Percentiles rank a stretch among this genome's conserved stretches.
Evolutionary conservation across 2,888 invertebrate genomes (phyloP).

Genomic region (Sacculina carcini): DNA sequence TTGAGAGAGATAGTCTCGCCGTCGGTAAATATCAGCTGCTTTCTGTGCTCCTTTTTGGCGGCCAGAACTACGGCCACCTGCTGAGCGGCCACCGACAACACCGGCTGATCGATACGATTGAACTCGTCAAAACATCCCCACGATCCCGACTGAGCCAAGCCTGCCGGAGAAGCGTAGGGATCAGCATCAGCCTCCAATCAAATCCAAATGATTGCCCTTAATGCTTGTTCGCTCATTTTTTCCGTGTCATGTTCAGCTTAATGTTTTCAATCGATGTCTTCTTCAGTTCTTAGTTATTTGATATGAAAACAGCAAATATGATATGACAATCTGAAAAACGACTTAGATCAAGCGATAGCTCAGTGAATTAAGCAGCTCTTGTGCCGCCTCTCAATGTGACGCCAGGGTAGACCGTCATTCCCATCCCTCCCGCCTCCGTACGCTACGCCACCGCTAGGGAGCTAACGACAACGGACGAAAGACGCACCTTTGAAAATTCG

Average conservation of each 20-base stretch:
- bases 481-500: conserved; percentile 12
- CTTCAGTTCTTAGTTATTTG: no score
- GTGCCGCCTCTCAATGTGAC: no score
- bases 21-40: conserved; percentile 72
- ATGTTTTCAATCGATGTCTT: no score
- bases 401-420: no score
- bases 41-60: conserved; percentile 78
- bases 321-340: no score
- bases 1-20: conserved; percentile 79
- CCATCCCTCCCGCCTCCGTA: no score
- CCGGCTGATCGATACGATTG: conserved; percentile 57
- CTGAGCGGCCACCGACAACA: conserved; percentile 80
- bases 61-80: conserved; percentile 67
- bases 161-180: conserved; percentile 18
- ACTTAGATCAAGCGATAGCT: no score
- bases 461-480: no score
- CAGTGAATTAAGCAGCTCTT: no score
- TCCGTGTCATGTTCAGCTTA: background rate
- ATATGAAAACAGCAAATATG: no score
- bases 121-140: conserved; percentile 99
- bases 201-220: background rate
- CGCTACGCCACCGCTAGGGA: no score
- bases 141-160: conserved; percentile 76
- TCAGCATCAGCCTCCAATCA: background rate
- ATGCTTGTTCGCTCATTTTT: background rate